Evolutionary conservation across 2,888 invertebrate species (phyloP), one percentile per base, ranked within the genome.

Genomic region (Digitonthophagus gazella): DNA sequence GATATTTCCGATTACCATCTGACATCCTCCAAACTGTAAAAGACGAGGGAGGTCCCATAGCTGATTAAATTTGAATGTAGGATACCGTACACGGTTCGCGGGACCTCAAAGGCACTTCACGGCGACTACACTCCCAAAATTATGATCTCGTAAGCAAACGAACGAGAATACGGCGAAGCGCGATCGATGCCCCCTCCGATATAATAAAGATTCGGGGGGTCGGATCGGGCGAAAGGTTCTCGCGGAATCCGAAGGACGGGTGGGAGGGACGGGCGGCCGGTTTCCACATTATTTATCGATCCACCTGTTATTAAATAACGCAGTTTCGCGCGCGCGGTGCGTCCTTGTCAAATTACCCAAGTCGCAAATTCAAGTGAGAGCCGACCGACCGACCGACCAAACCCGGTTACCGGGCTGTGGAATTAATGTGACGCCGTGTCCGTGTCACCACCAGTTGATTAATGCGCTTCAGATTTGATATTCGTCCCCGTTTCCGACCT

Each of bases 391-490:
- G 22, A 6, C 28, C 28, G 8, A 44, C 8, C 28, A 44, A 11
- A 44, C 28, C 28, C 28, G 28, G 28, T 44, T 44, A 44, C n/a
- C 28, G 74, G 72, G 73, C 73, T 74, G 73, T 75, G 71, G 75
- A 78, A 79, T 78, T 78, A 77, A 80, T 80, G 78, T 78, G 78
- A 77, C 77, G 78, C 77, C 78, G 77, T 77, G 78, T 77, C 74
- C 74, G 75, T 76, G 79, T 79, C 80, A 75, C 78, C 77, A 74
- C 75, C 80, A 79, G 78, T 79, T 79, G 80, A 80, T 80, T 79
- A 78, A 80, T 80, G 78, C 72, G 73, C 72, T 75, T 75, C 75
- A 73, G 74, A 76, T 76, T 75, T 75, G 71, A 72, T 71, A 71
- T 71, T 70, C 69, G 69, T 61, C 18, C n/a, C 61, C 58, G 16